Evolutionary conservation across 2,888 invertebrate genomes (phyloP).

Genomic region (Acrobasis repandana): DNA sequence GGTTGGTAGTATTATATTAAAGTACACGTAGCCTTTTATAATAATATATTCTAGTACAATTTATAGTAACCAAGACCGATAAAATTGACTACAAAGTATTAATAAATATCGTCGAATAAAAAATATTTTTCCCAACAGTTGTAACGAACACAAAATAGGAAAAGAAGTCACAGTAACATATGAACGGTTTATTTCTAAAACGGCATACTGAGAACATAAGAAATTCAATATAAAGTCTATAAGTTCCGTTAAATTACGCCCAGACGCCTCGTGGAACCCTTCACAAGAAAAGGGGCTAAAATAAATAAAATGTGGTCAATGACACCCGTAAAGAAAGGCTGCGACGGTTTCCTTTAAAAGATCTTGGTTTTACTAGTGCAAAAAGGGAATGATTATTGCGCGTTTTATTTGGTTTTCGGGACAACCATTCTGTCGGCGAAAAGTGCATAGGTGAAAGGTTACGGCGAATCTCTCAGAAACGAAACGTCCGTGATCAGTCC

Average conservation of each 20-base stretch:
- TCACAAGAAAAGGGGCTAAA: conserved; percentile 9
- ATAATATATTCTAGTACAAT: no score
- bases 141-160: neutral
- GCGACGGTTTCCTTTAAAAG: conserved; percentile 4
- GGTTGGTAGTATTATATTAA: no score
- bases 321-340: neutral
- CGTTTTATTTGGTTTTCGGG: neutral
- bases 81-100: no score
- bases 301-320: conserved; percentile 19
- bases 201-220: conserved; percentile 21
- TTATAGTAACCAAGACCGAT: no score
- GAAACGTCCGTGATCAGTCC: no score
- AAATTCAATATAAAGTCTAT: conserved; percentile 29
- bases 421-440: no score
- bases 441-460: no score
- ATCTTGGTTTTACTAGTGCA: neutral
- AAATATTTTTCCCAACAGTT: no score
- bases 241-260: conserved; percentile 26
- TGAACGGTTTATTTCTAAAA: conserved; percentile 23
- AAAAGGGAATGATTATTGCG: neutral
- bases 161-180: conserved; percentile 2
- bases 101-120: no score
- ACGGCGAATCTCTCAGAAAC: no score
- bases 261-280: conserved; percentile 24
- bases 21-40: no score